Percentiles rank a stretch among this genome's conserved stretches.
phyloP scores from a whole-genome alignment of 2,113 vertebrate genomes.

The Neomonachus schauinslandi region DNA sequence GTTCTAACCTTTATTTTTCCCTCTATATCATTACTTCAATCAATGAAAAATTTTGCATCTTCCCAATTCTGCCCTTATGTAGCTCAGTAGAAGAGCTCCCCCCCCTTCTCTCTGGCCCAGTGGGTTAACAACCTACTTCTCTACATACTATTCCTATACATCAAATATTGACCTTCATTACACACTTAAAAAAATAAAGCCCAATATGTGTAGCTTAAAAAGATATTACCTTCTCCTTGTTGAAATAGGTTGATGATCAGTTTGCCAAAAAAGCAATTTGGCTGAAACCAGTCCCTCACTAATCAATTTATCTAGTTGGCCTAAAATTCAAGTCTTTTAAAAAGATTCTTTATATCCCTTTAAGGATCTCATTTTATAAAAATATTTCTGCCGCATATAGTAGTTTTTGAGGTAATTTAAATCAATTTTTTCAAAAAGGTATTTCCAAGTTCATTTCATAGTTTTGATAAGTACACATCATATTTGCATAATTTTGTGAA shows the following conservation, averaged over 20 bases:
- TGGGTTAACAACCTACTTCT: not conserved
- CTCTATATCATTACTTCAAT: not conserved
- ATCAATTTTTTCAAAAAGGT: not conserved
- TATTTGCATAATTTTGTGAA: not conserved
- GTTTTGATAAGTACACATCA: not conserved
- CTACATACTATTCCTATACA: not conserved
- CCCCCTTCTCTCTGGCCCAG: not conserved
- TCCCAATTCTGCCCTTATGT: not conserved
- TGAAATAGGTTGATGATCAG: not conserved
- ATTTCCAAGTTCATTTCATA: not conserved
- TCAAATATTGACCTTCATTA: not conserved
- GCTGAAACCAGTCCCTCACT: not conserved
- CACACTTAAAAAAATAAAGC: not conserved
- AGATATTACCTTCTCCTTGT: not conserved
- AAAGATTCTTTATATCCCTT: not conserved
- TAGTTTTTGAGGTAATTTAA: not conserved
- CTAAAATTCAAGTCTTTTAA: not conserved
- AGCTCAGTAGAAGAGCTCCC: not conserved
- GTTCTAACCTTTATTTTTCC: not conserved
- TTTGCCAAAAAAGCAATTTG: constrained; percentile 5
- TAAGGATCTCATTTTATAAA: not conserved
- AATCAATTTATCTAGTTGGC: not conserved
- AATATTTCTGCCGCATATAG: not conserved
- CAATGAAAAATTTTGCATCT: not conserved
- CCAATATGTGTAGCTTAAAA: not conserved